These are phyloP conservation scores for Drosophila ogumai DNA, from an alignment of 1,140 invertebrate genomes.

Conservation along the genomic window DNA sequence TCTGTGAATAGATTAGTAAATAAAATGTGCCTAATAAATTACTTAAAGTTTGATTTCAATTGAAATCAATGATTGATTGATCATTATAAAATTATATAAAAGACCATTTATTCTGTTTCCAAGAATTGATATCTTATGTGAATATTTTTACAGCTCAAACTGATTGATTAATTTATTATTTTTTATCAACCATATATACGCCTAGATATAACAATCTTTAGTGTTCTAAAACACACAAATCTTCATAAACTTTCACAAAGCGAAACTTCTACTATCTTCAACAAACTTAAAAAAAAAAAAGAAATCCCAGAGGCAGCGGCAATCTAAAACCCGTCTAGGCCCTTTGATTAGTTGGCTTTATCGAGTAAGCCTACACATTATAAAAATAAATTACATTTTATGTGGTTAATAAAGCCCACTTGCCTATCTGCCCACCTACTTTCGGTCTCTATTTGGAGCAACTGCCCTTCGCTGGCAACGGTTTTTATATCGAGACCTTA, in stretches of 20 bases:
- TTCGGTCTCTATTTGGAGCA: constrained; percentile 53
- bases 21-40: too few relatives aligned
- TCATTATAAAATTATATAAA: too few relatives aligned
- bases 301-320: constrained; percentile 18
- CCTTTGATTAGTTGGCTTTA: constrained; percentile 40
- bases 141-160: neutral
- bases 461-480: constrained; percentile 58
- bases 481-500: constrained; percentile 49
- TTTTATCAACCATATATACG: constrained; percentile 3
- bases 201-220: neutral
- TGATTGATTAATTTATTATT: constrained; percentile 1
- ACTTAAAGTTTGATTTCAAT: too few relatives aligned
- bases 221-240: neutral
- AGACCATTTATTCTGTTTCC: neutral
- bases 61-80: too few relatives aligned
- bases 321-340: constrained; percentile 51
- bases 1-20: neutral
- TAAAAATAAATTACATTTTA: constrained; percentile 62
- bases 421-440: constrained; percentile 60
- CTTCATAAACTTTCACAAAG: constrained; percentile 20
- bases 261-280: neutral
- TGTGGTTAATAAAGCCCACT: constrained; percentile 60
- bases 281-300: constrained; percentile 1
- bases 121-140: neutral
- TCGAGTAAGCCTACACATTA: constrained; percentile 64